Conservation (phyloP, 2,113 vertebrate genomes). For the Eidolon helvum region DNA sequence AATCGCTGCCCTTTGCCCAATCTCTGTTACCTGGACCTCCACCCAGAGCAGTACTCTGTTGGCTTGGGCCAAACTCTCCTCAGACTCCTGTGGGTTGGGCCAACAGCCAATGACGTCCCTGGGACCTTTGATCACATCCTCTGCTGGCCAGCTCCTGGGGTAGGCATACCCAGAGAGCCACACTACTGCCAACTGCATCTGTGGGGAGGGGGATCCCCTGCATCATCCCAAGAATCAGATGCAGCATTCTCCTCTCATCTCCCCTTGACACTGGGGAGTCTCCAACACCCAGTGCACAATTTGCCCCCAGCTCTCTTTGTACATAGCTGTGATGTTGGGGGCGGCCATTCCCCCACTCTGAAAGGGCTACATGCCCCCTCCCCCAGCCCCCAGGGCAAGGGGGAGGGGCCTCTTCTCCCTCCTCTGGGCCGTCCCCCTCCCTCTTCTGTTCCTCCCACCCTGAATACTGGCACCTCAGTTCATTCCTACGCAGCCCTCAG, state of each 20-base stretch:
- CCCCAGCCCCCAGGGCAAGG: slow-evolving; percentile 43
- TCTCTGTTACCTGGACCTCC: background rate
- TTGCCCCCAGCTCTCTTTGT: slow-evolving; percentile 4
- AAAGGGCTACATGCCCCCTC: slow-evolving; percentile 72
- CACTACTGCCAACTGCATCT: background rate
- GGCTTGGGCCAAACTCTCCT: background rate
- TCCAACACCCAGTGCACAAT: slow-evolving; percentile 27
- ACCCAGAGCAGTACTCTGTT: background rate
- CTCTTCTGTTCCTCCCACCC: background rate
- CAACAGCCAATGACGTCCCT: background rate
- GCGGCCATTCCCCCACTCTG: slow-evolving; percentile 54
- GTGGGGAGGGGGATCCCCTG: background rate
- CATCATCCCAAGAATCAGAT: background rate
- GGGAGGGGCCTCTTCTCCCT: slow-evolving; percentile 39
- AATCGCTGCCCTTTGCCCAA: background rate
- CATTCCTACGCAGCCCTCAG: background rate
- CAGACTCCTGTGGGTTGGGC: background rate
- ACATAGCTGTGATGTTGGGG: slow-evolving; percentile 60
- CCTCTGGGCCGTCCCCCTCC: slow-evolving; percentile 35
- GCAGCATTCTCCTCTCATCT: background rate
- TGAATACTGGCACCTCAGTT: background rate
- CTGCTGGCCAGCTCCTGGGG: background rate
- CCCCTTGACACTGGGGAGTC: background rate
- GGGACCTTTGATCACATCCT: background rate
- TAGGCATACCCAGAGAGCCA: background rate